A percentile compares a stretch with the other conserved stretches of the same genome.
phyloP scores from a whole-genome alignment of 2,888 invertebrate species.

The Dastarcus helophoroides region DNA sequence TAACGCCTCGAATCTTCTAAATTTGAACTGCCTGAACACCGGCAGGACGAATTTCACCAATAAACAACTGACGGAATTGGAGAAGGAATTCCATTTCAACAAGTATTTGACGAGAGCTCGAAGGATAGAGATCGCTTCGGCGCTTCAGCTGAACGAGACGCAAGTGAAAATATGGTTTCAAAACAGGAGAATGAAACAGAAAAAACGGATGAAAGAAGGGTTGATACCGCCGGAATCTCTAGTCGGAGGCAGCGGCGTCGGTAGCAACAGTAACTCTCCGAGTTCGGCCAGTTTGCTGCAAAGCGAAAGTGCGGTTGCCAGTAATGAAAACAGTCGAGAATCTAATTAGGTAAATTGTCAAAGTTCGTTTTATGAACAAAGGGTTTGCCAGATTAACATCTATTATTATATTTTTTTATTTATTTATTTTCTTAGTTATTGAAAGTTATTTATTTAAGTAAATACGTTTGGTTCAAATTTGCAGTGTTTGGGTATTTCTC shows the following conservation, averaged over 20 bases:
- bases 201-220: constrained; percentile 92
- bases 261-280: constrained; percentile 38
- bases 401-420: too few species aligned
- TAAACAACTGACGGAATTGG: constrained; percentile 96
- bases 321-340: constrained; percentile 63
- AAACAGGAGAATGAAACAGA: constrained; percentile 96
- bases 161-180: constrained; percentile 98
- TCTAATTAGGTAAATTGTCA: constrained; percentile 40
- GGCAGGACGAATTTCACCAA: constrained; percentile 98
- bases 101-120: constrained; percentile 95
- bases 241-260: constrained; percentile 22
- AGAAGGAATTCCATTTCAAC: constrained; percentile 99
- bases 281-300: constrained; percentile 33
- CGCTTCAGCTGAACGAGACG: constrained; percentile 92
- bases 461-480: too few species aligned
- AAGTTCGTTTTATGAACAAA: too few species aligned
- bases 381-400: too few species aligned
- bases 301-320: constrained; percentile 38
- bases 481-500: too few species aligned
- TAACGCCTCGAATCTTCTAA: constrained; percentile 35
- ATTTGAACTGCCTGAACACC: constrained; percentile 52
- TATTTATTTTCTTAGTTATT: too few species aligned
- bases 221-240: constrained; percentile 48
- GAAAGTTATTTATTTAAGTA: too few species aligned
- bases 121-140: constrained; percentile 94